A percentile compares a stretch with the other conserved stretches of the same genome.
Evolutionary conservation across 2,888 invertebrate species (phyloP).

Genomic region (Drosophila subquinaria): DNA sequence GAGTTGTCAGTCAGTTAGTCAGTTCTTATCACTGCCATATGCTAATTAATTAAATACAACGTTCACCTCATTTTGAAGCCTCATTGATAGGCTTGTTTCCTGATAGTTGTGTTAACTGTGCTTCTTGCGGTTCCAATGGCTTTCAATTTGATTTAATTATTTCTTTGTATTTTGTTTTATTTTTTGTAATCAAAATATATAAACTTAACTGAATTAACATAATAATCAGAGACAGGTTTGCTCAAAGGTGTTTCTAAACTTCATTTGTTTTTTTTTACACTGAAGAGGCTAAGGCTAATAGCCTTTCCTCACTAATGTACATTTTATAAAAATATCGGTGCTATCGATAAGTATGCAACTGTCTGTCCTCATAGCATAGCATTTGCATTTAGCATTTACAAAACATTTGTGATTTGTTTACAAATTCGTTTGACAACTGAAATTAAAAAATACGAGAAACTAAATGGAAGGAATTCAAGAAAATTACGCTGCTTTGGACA

Average conservation of each 20-base stretch:
- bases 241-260: background rate
- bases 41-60: conserved; percentile 35
- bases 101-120: conserved; percentile 8
- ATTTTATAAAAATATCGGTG: too few species aligned
- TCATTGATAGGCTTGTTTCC: conserved; percentile 41
- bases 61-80: conserved; percentile 62
- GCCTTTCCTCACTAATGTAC: too few species aligned
- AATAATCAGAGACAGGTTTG: conserved; percentile 39
- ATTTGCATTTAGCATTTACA: too few species aligned
- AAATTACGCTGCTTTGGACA: too few species aligned
- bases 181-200: conserved; percentile 31
- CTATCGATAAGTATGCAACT: too few species aligned
- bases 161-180: conserved; percentile 14
- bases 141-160: conserved; percentile 15
- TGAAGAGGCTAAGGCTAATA: too few species aligned
- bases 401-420: too few species aligned
- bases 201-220: conserved; percentile 52
- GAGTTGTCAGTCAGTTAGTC: background rate
- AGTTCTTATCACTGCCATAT: conserved; percentile 49
- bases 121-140: conserved; percentile 13
- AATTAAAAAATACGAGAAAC: too few species aligned
- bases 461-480: too few species aligned
- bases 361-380: too few species aligned
- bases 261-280: background rate
- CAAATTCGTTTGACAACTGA: too few species aligned